These are phyloP conservation scores for Eriosoma lanigerum DNA, from an alignment of 1,140 invertebrate species.

Conservation along the genomic window DNA sequence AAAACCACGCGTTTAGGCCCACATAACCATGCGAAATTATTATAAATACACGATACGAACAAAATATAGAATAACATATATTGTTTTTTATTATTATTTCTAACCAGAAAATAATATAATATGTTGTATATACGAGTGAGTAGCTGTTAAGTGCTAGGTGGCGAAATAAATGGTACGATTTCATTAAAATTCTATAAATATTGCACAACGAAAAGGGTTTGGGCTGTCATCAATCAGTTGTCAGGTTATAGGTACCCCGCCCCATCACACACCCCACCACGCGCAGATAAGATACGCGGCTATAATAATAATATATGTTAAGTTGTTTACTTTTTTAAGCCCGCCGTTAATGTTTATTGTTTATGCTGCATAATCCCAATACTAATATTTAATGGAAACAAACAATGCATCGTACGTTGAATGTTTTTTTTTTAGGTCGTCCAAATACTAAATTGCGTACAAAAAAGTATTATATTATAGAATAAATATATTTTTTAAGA, in stretches of 20 bases:
- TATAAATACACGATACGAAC: no score
- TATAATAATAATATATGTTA: not conserved
- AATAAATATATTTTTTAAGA: not conserved
- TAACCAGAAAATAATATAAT: no score
- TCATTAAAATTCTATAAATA: conserved; percentile 32
- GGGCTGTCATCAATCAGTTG: conserved; percentile 43
- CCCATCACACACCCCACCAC: not conserved
- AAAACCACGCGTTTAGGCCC: no score
- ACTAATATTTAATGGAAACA: conserved; percentile 34
- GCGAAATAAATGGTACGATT: conserved; percentile 41
- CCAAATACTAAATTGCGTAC: not conserved
- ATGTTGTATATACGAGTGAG: not conserved
- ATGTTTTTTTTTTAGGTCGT: conserved; percentile 35
- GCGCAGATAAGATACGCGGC: conserved; percentile 35
- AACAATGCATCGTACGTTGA: conserved; percentile 17
- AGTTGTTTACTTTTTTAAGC: conserved; percentile 13
- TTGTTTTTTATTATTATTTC: no score
- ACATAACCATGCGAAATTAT: no score
- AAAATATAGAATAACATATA: no score
- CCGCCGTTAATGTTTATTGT: conserved; percentile 19
- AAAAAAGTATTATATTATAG: no score
- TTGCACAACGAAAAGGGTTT: conserved; percentile 25
- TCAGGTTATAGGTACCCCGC: conserved; percentile 6
- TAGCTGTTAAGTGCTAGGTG: conserved; percentile 28
- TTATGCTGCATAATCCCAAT: conserved; percentile 32